Conservation (phyloP, 1,140 invertebrate species). For the Drosophila parabipectinata region DNA sequence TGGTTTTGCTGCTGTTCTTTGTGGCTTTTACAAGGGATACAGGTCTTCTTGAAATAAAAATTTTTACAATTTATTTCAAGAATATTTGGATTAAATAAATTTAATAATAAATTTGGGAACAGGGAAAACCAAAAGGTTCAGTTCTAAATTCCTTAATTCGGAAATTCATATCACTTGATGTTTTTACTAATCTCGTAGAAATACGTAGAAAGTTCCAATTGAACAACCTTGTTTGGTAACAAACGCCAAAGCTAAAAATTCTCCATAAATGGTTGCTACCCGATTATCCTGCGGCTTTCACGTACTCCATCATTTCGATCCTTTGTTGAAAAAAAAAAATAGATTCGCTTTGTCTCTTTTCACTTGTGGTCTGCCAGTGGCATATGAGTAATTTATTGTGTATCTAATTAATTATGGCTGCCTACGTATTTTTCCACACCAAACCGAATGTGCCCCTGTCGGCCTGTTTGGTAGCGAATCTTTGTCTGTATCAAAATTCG, state of each 20-base stretch:
- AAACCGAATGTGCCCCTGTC: conserved; percentile 27
- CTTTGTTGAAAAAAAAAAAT: conserved; percentile 18
- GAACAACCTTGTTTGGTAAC: not conserved
- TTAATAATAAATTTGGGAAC: too few relatives aligned
- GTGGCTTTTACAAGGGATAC: not conserved
- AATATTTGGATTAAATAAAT: too few relatives aligned
- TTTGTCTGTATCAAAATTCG: conserved; percentile 15
- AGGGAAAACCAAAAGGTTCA: too few relatives aligned
- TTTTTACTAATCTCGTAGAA: too few relatives aligned
- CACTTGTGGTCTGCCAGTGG: conserved; percentile 56
- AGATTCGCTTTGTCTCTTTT: conserved; percentile 30
- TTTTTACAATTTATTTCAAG: too few relatives aligned
- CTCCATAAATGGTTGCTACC: conserved; percentile 27
- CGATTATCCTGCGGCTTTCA: conserved; percentile 7
- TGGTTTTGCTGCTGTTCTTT: not conserved
- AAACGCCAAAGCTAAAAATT: conserved; percentile 20
- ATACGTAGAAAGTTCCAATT: too few relatives aligned
- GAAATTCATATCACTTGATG: too few relatives aligned
- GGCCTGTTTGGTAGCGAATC: conserved; percentile 13
- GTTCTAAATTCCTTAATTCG: too few relatives aligned
- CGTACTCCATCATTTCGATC: conserved; percentile 19
- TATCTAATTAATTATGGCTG: conserved; percentile 73
- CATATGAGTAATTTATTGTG: conserved; percentile 70
- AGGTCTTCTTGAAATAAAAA: too few relatives aligned
- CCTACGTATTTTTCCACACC: conserved; percentile 55